Base-by-base conservation (phyloP, 2,113 vertebrate genomes). In the Tringa solitaria region DNA sequence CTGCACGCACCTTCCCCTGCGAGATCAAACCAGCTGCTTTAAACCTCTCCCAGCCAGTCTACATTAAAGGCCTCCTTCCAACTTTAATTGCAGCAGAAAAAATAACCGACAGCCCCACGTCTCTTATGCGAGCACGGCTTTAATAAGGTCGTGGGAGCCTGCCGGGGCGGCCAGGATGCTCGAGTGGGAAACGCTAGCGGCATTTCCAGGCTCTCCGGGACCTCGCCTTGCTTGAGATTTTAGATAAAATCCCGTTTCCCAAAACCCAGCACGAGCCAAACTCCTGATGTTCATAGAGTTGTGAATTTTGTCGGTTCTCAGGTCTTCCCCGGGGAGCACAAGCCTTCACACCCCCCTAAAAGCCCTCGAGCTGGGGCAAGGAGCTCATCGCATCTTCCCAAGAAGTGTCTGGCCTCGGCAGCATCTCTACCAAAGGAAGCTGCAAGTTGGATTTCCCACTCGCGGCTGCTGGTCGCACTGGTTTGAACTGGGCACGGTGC, bases 401-500 rank as follows among this genome's bases (percentile, higher is more conserved):
- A 57, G 32, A 78, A 30, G 16, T 54, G 9, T 8, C 10, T 24
- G 24, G 43, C 54, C 7, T 26, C 0, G 1, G 41, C 32, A 45
- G 53, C 81, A 56, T 37, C 86, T 48, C 10, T 63, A 27, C 35
- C 5, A 1, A 23, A 46, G 22, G 14, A 23, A 39, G 33, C 51
- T 19, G 14, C 24, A 14, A 43, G 51, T 32, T 14, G 26, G 81
- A 70, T 64, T 94, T 82, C 81, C 93, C 93, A 24, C 50, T 53
- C 26, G 2, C 2, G 23, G 19, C 75, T 89, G 85, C 95, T 97
- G 84, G 90, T 95, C 11, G 2, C 85, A n/a, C 96, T 93, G 92
- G 93, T 96, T 96, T 91, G 60, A 32, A 80, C 87, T 70, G 90
- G 95, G 78, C 94, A 91, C 3, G 4, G 94, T 83, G 88, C 82